These are phyloP conservation scores for Probosciger aterrimus DNA, from an alignment of 2,113 vertebrate genomes.

Conservation along the genomic window DNA sequence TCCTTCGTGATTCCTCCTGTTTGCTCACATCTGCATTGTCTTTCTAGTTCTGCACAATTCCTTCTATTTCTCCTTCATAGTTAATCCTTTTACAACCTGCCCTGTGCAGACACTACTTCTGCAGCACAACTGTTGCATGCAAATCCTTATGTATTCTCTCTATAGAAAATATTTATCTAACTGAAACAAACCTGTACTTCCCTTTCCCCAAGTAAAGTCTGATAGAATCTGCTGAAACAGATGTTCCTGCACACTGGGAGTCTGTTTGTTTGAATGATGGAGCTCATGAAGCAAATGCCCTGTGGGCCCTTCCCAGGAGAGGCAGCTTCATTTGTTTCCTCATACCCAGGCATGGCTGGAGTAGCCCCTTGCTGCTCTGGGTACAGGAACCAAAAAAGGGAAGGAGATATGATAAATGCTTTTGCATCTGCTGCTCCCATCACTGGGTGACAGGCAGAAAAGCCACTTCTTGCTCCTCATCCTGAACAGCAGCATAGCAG, in stretches of 20 bases:
- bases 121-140: background rate
- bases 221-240: background rate
- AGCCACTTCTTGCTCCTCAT: background rate
- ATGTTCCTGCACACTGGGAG: background rate
- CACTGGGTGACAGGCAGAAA: background rate
- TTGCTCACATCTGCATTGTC: background rate
- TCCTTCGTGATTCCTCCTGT: background rate
- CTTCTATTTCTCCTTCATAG: background rate
- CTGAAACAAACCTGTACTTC: background rate
- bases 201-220: background rate
- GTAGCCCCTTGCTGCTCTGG: background rate
- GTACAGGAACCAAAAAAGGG: background rate
- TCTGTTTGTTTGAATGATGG: no score
- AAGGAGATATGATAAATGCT: background rate
- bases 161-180: background rate
- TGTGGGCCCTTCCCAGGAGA: rapidly evolving
- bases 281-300: background rate
- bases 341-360: rapidly evolving
- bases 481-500: background rate
- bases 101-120: background rate
- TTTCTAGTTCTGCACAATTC: background rate
- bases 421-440: background rate
- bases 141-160: background rate
- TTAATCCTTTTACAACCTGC: background rate
- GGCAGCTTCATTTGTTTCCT: background rate